These are phyloP conservation scores for Argentina silus DNA, from an alignment of 2,797 vertebrate species.

Conservation along the genomic window DNA sequence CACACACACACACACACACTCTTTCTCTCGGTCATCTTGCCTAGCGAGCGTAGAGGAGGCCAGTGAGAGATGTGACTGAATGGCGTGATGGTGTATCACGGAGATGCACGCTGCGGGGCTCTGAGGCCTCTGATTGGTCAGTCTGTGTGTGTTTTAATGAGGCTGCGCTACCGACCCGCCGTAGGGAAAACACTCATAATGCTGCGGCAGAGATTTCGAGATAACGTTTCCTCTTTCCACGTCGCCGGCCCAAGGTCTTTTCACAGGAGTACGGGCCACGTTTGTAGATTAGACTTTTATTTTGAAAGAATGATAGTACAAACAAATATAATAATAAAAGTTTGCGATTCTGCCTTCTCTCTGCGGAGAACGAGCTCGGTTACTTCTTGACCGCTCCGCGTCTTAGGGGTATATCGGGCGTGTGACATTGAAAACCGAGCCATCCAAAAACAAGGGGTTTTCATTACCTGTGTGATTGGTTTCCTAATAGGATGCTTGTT, in stretches of 20 bases:
- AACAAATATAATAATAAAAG: neutral
- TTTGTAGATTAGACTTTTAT: neutral
- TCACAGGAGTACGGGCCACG: neutral
- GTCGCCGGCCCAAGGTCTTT: neutral
- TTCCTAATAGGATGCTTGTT: slow-evolving; percentile 78
- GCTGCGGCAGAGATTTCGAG: neutral
- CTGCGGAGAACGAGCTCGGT: slow-evolving; percentile 51
- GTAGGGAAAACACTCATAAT: neutral
- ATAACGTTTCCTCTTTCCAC: neutral
- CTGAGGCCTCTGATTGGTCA: neutral
- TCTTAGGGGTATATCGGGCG: slow-evolving; percentile 18
- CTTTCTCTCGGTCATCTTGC: neutral
- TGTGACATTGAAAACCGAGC: slow-evolving; percentile 59
- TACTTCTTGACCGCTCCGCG: slow-evolving; percentile 29
- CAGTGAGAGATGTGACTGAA: neutral
- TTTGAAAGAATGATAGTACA: neutral
- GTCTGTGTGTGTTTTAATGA: neutral
- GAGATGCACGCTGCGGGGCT: neutral
- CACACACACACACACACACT: neutral
- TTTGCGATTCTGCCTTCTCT: slow-evolving; percentile 33
- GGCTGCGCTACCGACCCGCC: neutral
- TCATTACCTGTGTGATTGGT: slow-evolving; percentile 74
- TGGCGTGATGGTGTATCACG: neutral
- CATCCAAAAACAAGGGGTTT: slow-evolving; percentile 68
- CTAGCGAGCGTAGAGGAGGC: neutral